Percentiles rank a stretch among this genome's conserved stretches.
Evolutionary conservation across 2,888 invertebrate species (phyloP).

Genomic region (Ormyrus thymus): DNA sequence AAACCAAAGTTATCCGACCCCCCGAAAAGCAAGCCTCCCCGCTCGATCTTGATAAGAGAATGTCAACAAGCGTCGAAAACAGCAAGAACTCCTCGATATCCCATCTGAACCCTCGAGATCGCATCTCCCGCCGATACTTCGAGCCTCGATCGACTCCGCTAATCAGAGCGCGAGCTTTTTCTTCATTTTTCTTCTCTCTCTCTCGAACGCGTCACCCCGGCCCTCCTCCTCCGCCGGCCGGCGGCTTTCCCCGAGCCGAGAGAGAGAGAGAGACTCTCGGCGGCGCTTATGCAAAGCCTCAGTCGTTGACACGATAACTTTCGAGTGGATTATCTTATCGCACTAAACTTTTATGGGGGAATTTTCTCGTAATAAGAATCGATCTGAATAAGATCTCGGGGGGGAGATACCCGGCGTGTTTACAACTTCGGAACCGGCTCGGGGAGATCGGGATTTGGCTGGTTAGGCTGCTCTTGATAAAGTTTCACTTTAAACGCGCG

Average conservation of each 20-base stretch:
- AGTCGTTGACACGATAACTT: constrained; percentile 40
- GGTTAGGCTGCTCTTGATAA: no score
- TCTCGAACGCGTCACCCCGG: neutral
- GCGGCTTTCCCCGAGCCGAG: neutral
- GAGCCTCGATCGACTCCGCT: constrained; percentile 5
- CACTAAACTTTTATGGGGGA: constrained; percentile 31
- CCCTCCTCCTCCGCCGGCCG: neutral
- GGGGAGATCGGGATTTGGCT: no score
- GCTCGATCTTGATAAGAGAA: neutral
- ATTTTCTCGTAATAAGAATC: constrained; percentile 29
- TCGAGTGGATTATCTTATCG: constrained; percentile 45
- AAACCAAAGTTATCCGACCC: constrained; percentile 20
- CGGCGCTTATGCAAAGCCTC: constrained; percentile 9
- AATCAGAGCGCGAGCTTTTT: constrained; percentile 13
- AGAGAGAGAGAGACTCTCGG: neutral
- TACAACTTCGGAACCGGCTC: no score
- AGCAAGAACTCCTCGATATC: neutral
- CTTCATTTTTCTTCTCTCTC: neutral
- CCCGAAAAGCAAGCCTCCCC: neutral
- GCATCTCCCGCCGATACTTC: neutral
- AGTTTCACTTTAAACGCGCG: no score
- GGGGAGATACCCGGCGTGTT: neutral
- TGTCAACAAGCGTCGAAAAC: neutral
- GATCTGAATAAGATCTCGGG: constrained; percentile 19
- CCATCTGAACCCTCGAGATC: no score